A percentile compares a stretch with the other conserved stretches of the same genome.
phyloP scores from a whole-genome alignment of 2,888 invertebrate species.

The Melanchra persicariae region DNA sequence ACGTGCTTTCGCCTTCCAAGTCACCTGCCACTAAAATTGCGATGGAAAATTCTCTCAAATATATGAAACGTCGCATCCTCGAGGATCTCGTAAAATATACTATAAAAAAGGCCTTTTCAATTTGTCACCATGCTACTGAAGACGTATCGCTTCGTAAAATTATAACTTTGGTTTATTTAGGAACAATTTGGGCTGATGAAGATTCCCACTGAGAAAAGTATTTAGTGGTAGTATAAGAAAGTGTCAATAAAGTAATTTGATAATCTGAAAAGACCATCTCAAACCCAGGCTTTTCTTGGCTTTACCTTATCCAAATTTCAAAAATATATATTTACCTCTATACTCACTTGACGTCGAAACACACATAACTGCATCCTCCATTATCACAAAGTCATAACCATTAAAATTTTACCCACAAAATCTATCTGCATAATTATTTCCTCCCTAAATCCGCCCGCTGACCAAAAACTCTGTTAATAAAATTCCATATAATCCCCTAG shows the following conservation, averaged over 20 bases:
- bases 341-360: neutral
- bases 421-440: constrained; percentile 66
- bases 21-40: constrained; percentile 69
- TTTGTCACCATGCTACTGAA: constrained; percentile 74
- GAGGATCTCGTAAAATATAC: constrained; percentile 79
- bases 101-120: constrained; percentile 84
- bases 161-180: constrained; percentile 47
- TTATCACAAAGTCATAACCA: constrained; percentile 22
- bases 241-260: neutral
- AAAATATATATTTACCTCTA: neutral
- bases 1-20: constrained; percentile 47
- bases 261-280: too few relatives aligned
- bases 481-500: constrained; percentile 84
- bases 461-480: constrained; percentile 81
- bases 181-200: constrained; percentile 1
- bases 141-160: constrained; percentile 55
- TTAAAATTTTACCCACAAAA: constrained; percentile 49
- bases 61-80: constrained; percentile 72
- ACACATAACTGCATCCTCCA: constrained; percentile 9
- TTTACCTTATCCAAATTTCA: neutral
- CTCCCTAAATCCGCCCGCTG: constrained; percentile 61
- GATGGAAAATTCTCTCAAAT: constrained; percentile 66
- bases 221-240: neutral
- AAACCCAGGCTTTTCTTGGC: too few relatives aligned
- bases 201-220: neutral